Evolutionary conservation across 1,140 invertebrate genomes (phyloP).

Genomic region (Medauroidea extradentata): DNA sequence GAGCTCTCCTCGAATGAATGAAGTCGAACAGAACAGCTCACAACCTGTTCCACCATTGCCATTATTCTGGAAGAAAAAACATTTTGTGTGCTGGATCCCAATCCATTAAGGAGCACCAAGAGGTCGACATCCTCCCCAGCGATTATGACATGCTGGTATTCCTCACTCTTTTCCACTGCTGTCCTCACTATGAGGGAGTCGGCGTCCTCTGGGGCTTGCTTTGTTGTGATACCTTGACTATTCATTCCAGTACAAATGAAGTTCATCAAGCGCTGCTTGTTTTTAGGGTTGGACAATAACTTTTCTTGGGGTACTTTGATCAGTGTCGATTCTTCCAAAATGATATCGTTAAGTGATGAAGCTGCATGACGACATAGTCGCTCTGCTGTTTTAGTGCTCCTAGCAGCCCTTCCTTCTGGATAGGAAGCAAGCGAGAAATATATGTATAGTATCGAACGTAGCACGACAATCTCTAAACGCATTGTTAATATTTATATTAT

Average conservation of each 20-base stretch:
- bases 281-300: constrained; percentile 5
- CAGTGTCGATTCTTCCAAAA: neutral
- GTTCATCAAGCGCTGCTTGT: neutral
- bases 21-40: neutral
- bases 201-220: constrained; percentile 7
- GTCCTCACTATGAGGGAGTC: constrained; percentile 4
- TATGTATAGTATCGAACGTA: too few species aligned
- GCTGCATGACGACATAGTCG: too few species aligned
- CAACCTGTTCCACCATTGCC: constrained; percentile 3
- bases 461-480: too few species aligned
- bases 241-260: neutral
- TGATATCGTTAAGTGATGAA: neutral
- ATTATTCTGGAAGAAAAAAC: neutral
- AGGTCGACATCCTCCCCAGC: constrained; percentile 6
- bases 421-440: too few species aligned
- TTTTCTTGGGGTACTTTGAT: neutral
- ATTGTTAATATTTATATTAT: too few species aligned
- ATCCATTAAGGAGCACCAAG: constrained; percentile 6
- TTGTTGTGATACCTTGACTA: neutral
- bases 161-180: constrained; percentile 1
- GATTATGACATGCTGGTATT: neutral
- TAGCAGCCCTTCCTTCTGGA: too few species aligned
- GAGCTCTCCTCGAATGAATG: constrained; percentile 8
- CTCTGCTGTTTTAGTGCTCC: too few species aligned
- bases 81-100: constrained; percentile 1